phyloP scores from a whole-genome alignment of 2,113 vertebrate species.

The Pangasianodon hypophthalmus region DNA sequence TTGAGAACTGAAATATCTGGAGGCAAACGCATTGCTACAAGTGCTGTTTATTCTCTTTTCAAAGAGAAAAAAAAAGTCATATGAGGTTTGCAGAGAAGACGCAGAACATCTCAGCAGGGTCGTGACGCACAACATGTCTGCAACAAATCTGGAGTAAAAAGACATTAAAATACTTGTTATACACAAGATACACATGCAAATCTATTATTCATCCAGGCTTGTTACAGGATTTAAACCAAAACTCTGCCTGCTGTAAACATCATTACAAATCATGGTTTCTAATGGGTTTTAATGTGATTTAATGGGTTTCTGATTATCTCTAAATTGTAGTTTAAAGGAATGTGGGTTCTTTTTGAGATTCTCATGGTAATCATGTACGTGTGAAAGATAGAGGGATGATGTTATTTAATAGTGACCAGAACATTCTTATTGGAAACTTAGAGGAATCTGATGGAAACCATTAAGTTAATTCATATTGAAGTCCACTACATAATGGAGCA shows the following conservation, averaged over 20 bases:
- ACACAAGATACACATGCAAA: no score
- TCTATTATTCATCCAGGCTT: background rate
- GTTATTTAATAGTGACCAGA: no score
- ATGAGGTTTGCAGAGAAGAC: constrained; percentile 16
- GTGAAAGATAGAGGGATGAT: no score
- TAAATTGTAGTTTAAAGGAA: background rate
- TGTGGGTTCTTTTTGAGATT: no score
- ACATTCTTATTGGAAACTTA: background rate
- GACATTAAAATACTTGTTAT: no score
- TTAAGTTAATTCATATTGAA: background rate
- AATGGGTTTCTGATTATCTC: background rate
- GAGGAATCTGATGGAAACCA: background rate
- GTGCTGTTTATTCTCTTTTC: constrained; percentile 22
- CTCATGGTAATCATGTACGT: no score
- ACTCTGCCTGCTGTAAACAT: background rate
- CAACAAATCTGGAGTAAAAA: background rate
- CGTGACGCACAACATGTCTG: background rate
- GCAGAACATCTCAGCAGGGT: background rate
- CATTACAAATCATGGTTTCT: background rate
- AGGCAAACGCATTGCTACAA: constrained; percentile 28
- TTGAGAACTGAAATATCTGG: constrained; percentile 39
- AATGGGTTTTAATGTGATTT: background rate
- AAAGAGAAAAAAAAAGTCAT: constrained; percentile 35
- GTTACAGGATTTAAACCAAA: background rate
- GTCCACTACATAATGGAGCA: background rate